A percentile compares a stretch with the other conserved stretches of the same genome.
phyloP scores from a whole-genome alignment of 2,797 vertebrate species.

The Otus scops region DNA sequence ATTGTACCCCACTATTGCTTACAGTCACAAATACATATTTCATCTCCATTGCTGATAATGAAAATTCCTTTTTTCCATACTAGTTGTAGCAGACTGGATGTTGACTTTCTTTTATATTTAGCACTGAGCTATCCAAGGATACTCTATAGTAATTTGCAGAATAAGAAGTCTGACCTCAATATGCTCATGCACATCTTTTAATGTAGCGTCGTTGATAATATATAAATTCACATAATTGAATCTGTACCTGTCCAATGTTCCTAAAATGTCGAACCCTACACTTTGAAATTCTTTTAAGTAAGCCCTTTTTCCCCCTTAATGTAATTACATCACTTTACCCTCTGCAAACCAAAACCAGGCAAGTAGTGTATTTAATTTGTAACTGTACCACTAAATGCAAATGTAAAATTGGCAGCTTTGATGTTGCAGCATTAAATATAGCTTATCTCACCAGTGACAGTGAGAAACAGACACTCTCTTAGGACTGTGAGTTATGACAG shows the following conservation, averaged over 20 bases:
- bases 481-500: slow-evolving; percentile 70
- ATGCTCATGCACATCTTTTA: neutral
- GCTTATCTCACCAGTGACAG: slow-evolving; percentile 69
- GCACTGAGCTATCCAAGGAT: neutral
- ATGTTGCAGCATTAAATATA: slow-evolving; percentile 37
- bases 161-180: neutral
- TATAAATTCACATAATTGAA: neutral
- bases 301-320: neutral
- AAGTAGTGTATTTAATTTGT: slow-evolving; percentile 16
- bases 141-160: neutral
- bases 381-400: slow-evolving; percentile 47
- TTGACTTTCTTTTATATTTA: neutral
- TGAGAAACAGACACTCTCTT: slow-evolving; percentile 68
- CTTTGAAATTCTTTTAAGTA: neutral
- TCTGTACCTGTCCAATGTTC: neutral
- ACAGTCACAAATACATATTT: neutral
- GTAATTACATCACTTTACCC: slow-evolving; percentile 33
- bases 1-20: slow-evolving; percentile 10
- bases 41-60: neutral
- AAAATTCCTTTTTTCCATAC: neutral
- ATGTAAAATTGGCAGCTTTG: slow-evolving; percentile 63
- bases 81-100: neutral
- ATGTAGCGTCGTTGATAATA: neutral
- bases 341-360: slow-evolving; percentile 2
- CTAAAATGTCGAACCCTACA: neutral